These are phyloP conservation scores for Bergia sp. DNA, from an alignment of 92 coral and sea anemone genomes.

Conservation along the genomic window DNA sequence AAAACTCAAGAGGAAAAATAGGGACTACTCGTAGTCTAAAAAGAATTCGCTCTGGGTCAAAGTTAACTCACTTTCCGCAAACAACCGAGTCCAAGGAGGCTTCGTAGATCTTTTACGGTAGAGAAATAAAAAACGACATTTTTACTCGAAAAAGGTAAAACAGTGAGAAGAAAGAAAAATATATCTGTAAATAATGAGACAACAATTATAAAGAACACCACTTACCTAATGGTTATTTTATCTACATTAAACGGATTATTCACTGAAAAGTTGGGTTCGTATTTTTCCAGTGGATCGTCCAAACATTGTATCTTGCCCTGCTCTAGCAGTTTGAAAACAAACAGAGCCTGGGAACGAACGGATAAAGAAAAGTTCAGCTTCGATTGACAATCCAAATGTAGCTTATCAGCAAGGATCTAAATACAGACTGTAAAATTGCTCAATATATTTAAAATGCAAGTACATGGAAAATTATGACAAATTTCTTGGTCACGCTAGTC, in stretches of 20 bases:
- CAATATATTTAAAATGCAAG: too few relatives aligned
- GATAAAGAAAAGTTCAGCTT: not conserved
- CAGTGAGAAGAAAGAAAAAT: not conserved
- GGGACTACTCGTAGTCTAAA: too few relatives aligned
- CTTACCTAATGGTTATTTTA: constrained; percentile 84
- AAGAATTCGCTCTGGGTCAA: too few relatives aligned
- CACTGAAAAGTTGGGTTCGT: constrained; percentile 81
- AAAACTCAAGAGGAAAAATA: too few relatives aligned
- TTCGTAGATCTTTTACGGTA: not conserved
- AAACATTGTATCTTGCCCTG: constrained; percentile 73
- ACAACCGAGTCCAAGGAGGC: too few relatives aligned
- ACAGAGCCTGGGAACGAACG: constrained; percentile 64
- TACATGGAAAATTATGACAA: too few relatives aligned
- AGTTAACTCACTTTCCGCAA: too few relatives aligned
- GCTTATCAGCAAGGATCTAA: not conserved
- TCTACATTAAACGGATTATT: constrained; percentile 70
- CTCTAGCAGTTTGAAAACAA: constrained; percentile 80
- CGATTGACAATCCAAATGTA: too few relatives aligned
- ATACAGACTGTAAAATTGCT: not conserved
- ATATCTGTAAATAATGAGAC: not conserved
- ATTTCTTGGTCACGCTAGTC: not conserved
- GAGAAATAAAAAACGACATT: not conserved
- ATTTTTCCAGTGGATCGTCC: constrained; percentile 87
- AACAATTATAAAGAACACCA: not conserved
- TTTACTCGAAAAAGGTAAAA: too few relatives aligned